Percentiles rank a stretch among this genome's conserved stretches.
These are phyloP conservation scores for Chelon labrosus DNA, from an alignment of 2,797 vertebrate genomes.

Conservation along the genomic window DNA sequence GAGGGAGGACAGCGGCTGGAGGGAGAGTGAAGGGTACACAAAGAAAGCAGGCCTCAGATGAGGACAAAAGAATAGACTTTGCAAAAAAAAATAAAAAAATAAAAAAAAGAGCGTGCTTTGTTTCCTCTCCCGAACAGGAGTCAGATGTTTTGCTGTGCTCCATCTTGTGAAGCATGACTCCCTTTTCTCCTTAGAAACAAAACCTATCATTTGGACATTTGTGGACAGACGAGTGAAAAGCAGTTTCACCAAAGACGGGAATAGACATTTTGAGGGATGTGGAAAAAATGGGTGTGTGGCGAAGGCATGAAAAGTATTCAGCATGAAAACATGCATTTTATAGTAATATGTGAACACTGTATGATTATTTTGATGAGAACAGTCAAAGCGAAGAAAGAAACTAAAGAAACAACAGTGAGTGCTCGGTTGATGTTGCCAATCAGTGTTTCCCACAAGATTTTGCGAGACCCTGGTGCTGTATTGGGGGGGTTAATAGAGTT, in stretches of 20 bases:
- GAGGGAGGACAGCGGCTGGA: conserved; percentile 57
- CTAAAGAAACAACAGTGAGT: neutral
- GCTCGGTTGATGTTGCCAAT: neutral
- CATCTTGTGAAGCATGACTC: conserved; percentile 70
- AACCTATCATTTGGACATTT: conserved; percentile 81
- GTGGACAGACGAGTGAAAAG: conserved; percentile 64
- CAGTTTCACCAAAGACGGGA: conserved; percentile 67
- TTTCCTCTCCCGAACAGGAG: conserved; percentile 63
- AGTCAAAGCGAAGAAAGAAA: conserved; percentile 16
- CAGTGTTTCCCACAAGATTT: no score
- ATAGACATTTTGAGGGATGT: conserved; percentile 71
- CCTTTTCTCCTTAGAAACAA: conserved; percentile 62
- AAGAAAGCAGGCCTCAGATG: conserved; percentile 58
- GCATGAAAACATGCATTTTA: conserved; percentile 31
- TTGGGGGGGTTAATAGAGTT: no score
- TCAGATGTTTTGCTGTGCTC: conserved; percentile 70
- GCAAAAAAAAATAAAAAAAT: neutral
- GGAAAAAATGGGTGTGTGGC: conserved; percentile 54
- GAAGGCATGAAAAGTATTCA: conserved; percentile 49
- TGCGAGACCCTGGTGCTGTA: no score
- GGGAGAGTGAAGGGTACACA: conserved; percentile 62
- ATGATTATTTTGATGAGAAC: conserved; percentile 24
- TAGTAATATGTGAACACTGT: neutral
- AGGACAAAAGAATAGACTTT: conserved; percentile 69
- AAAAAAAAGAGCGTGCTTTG: conserved; percentile 64